A percentile compares a stretch with the other conserved stretches of the same genome.
Evolutionary conservation across 2,113 vertebrate genomes (phyloP).

Genomic region (Equus quagga): DNA sequence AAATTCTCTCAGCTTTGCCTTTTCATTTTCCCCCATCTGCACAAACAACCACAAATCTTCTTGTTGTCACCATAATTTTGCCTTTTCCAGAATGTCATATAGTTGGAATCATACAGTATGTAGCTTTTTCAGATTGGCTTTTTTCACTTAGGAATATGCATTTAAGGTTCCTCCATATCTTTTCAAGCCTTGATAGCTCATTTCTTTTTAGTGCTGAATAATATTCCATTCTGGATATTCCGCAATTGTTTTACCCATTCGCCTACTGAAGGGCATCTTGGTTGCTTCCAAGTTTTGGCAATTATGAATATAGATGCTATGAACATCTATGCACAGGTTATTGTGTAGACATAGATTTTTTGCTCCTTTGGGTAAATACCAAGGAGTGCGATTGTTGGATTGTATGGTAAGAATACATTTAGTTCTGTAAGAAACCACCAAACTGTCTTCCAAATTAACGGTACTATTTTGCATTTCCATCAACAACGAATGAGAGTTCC

Average conservation of each 20-base stretch:
- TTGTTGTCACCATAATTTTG: background rate
- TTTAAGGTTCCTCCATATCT: background rate
- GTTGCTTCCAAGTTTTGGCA: background rate
- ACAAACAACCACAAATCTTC: no score
- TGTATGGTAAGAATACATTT: no score
- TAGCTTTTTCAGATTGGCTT: no score
- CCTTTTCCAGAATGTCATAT: background rate
- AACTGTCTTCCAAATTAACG: no score
- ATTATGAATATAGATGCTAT: background rate
- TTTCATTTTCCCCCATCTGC: background rate
- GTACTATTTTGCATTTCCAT: background rate
- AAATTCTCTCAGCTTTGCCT: background rate
- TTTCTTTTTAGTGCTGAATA: background rate
- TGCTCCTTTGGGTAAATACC: background rate
- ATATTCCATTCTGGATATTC: background rate
- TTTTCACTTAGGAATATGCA: background rate
- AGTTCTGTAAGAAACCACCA: no score
- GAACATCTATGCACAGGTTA: background rate
- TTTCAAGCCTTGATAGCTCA: background rate
- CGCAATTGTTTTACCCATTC: background rate
- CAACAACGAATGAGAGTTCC: background rate
- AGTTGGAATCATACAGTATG: no score
- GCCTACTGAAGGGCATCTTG: background rate
- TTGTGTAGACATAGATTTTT: background rate
- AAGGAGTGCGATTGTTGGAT: background rate